Evolutionary conservation across 2,113 vertebrate species (phyloP), one percentile per base, ranked within the genome.

Genomic region (Monarcha castaneiventris): DNA sequence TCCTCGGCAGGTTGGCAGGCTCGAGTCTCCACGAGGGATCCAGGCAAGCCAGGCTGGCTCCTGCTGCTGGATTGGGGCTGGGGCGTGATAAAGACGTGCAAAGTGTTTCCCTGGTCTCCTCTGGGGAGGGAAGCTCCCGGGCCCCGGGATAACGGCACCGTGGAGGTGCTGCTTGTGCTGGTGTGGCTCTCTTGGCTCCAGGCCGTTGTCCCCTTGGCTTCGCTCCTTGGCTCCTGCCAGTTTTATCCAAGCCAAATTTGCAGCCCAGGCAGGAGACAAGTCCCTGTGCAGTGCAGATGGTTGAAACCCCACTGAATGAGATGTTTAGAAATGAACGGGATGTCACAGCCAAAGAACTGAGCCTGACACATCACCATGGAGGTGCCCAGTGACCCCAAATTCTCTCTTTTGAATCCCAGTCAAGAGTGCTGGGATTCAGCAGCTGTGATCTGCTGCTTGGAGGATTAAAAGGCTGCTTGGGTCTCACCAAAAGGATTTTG

Each of bases 1-100:
- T 89, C 12, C 96, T 96, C 89, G 8, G 84, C 91, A 93, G 94
- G 95, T 95, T 96, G 96, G 94, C 95, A 97, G 69, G 56, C 93
- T 94, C 33, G 14, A 30, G 8, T 55, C 94, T 91, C 94, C 84
- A 1, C 0, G 51, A 85, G 89, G 91, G 93, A 96, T 62, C 75
- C 30, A 22, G 91, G 93, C 78, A 9, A 73, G 84, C 89, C 95
- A 80, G 75, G 91, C n/a, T 95, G 94, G 93, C 95, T 91, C 84
- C 37, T 0, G 58, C 77, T 32, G 84, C 64, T 0, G 7, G 93
- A 82, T 87, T 62, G 37, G 69, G 89, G 66, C 86, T 68, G 87
- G 3, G 11, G 84, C 2, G 3, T 18, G 94, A 96, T 93, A 69
- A 94, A 97, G 95, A 96, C 3, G 7, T 93, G 94, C 84, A 63